Percentiles rank a stretch among this genome's conserved stretches.
These are phyloP conservation scores for Brachionus asplanchnoidis DNA, from an alignment of 1,140 invertebrate species.

Conservation along the genomic window DNA sequence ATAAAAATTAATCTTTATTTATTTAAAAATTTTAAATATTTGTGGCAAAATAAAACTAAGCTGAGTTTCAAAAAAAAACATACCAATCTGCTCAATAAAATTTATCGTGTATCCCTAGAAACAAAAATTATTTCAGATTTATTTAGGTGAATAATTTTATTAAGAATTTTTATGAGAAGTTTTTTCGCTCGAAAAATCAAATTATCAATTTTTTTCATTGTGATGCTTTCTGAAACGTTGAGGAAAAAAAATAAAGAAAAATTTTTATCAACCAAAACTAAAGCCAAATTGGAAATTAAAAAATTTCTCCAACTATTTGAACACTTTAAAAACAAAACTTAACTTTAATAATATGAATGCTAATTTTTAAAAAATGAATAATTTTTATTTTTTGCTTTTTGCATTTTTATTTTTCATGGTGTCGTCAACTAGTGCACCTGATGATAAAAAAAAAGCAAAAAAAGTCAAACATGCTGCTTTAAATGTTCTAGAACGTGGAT, in stretches of 20 bases:
- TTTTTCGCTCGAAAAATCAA: too few species aligned
- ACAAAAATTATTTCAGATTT: neutral
- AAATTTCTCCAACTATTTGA: neutral
- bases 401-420: neutral
- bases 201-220: too few species aligned
- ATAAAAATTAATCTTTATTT: neutral
- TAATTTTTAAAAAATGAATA: constrained; percentile 3
- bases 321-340: neutral
- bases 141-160: too few species aligned
- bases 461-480: neutral
- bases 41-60: neutral
- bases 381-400: neutral
- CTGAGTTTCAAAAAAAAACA: too few species aligned
- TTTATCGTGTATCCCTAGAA: neutral
- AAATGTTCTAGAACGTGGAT: neutral
- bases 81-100: neutral
- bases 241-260: too few species aligned
- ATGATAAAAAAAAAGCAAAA: constrained; percentile 23
- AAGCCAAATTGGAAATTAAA: neutral
- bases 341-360: neutral
- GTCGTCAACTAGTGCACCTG: neutral
- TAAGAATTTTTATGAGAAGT: too few species aligned
- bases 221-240: too few species aligned
- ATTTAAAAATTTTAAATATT: neutral
- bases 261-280: neutral